Base-by-base conservation (phyloP, 2,113 vertebrate species). In the Leucosticte australis region DNA sequence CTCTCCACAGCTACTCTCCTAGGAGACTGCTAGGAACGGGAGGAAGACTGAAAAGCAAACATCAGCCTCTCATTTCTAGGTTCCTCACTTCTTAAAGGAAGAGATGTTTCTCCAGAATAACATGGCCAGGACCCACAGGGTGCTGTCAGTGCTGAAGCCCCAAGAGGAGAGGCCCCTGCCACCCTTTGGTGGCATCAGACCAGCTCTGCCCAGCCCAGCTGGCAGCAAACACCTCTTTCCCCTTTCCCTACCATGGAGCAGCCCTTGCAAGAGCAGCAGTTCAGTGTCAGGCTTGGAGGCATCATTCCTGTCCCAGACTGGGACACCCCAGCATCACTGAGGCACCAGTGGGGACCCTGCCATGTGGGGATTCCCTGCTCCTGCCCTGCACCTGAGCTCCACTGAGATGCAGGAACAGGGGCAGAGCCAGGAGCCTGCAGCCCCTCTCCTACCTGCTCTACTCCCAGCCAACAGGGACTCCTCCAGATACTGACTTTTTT, bases 11-110 rank as follows among this genome's bases (percentile, higher is more conserved):
- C 59, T 10, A 27, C 39, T 4, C 35, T n/a, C n/a, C n/a, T n/a
- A n/a, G 68, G 44, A 63, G 47, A 75, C 15, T 5, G 1, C 7
- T 23, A 65, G 0, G 0, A 83, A 63, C 0, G 0, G 35, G 26
- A 89, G 26, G 24, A 78, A 62, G 41, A 46, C 23, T 62, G 26
- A 31, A 73, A 83, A 76, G 73, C 33, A 50, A 81, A 60, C 7
- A 68, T 26, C 73, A 63, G 33, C 30, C 30, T 64, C 77, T 77
- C 21, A 10, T 59, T 71, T 27, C 77, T 39, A 46, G 35, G 64
- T 19, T 9, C 33, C 57, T 26, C 49, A 10, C 17, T 50, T 55
- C 30, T n/a, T 28, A 76, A 59, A 76, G 37, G 9, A 68, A 53
- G 56, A 86, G 42, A 28, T 44, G 26, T 37, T 50, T 83, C 83